Percentiles rank a stretch among this genome's conserved stretches.
These are phyloP conservation scores for Eciton burchellii DNA, from an alignment of 1,140 invertebrate species.

Conservation along the genomic window DNA sequence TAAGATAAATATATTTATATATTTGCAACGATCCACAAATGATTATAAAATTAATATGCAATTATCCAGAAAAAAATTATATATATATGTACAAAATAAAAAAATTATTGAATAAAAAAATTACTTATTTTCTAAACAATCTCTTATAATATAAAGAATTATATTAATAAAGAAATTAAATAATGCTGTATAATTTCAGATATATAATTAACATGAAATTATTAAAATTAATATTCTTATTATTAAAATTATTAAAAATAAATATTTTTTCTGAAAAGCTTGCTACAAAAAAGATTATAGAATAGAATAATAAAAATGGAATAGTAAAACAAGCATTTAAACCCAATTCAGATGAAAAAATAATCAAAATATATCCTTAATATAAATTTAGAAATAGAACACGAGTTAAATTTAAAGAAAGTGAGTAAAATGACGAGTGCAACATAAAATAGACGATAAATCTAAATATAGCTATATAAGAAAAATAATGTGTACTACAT, in stretches of 20 bases:
- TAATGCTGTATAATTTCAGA: slow-evolving; percentile 1
- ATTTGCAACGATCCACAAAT: slow-evolving; percentile 26
- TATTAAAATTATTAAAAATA: slow-evolving; percentile 37
- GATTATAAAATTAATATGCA: slow-evolving; percentile 15
- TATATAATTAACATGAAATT: background rate
- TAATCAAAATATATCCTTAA: slow-evolving; percentile 59
- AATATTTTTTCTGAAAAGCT: slow-evolving; percentile 47
- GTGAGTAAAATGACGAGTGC: slow-evolving; percentile 52
- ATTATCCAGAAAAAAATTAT: slow-evolving; percentile 12
- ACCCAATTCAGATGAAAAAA: slow-evolving; percentile 41
- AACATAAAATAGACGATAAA: slow-evolving; percentile 68
- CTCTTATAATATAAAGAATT: background rate
- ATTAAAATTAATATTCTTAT: slow-evolving; percentile 27
- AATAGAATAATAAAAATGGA: slow-evolving; percentile 14
- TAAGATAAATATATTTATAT: slow-evolving; percentile 18
- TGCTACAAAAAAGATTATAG: slow-evolving; percentile 2
- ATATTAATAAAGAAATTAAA: slow-evolving; percentile 9
- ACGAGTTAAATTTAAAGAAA: slow-evolving; percentile 43
- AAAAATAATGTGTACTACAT: slow-evolving; percentile 65
- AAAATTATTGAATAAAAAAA: background rate
- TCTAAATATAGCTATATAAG: slow-evolving; percentile 71
- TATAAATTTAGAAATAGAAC: slow-evolving; percentile 19
- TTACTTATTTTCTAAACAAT: too few relatives aligned
- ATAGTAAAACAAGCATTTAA: slow-evolving; percentile 38
- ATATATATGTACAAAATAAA: background rate